Evolutionary conservation across 2,888 invertebrate species (phyloP).

Genomic region (Hydraecia micacea): DNA sequence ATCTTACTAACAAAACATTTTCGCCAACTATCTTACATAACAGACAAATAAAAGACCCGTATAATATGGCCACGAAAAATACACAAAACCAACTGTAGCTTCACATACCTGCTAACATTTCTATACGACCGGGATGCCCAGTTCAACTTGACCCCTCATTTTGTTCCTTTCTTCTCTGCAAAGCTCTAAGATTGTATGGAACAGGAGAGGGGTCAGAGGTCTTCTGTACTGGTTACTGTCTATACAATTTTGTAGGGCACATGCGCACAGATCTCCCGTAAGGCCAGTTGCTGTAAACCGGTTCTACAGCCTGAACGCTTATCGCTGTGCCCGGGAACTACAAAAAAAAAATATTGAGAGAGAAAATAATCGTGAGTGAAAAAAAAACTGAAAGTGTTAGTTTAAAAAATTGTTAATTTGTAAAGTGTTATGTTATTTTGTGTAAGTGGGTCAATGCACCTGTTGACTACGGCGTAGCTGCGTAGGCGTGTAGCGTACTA

Average conservation of each 20-base stretch:
- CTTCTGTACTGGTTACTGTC: slow-evolving; percentile 68
- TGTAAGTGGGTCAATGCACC: slow-evolving; percentile 72
- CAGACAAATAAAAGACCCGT: slow-evolving; percentile 52
- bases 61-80: slow-evolving; percentile 62
- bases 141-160: slow-evolving; percentile 61
- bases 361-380: slow-evolving; percentile 45
- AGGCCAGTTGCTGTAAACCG: slow-evolving; percentile 77
- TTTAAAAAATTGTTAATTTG: background rate
- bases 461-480: slow-evolving; percentile 75
- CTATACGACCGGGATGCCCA: slow-evolving; percentile 70
- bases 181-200: slow-evolving; percentile 21
- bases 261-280: slow-evolving; percentile 78
- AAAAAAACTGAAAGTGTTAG: slow-evolving; percentile 29
- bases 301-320: slow-evolving; percentile 73
- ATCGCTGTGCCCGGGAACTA: slow-evolving; percentile 45
- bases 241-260: slow-evolving; percentile 77
- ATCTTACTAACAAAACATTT: slow-evolving; percentile 41
- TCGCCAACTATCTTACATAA: slow-evolving; percentile 38
- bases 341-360: slow-evolving; percentile 18
- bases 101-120: slow-evolving; percentile 72
- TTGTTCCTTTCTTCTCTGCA: slow-evolving; percentile 40
- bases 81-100: slow-evolving; percentile 87
- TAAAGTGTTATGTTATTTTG: slow-evolving; percentile 37
- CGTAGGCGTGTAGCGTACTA: slow-evolving; percentile 70
- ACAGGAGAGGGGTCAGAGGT: slow-evolving; percentile 67